phyloP scores from a whole-genome alignment of 2,888 invertebrate genomes.

The Eretmocerus hayati region DNA sequence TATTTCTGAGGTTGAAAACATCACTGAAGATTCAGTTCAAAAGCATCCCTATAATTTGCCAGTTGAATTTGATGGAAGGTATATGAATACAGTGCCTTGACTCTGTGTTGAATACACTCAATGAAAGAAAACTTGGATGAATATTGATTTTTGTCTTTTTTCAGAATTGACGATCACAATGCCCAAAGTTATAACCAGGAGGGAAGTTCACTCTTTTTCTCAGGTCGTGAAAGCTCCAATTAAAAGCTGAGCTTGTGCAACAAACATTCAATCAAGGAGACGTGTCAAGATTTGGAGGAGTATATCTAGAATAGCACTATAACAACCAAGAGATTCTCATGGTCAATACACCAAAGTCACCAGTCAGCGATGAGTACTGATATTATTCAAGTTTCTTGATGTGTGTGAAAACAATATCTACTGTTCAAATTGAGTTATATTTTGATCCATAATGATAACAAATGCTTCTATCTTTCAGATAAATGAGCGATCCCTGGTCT shows the following conservation, averaged over 20 bases:
- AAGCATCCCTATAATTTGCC: too few species aligned
- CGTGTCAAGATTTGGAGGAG: conserved; percentile 62
- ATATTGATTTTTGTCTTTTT: too few species aligned
- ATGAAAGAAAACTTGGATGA: conserved; percentile 1
- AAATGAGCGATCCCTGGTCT: conserved; percentile 73
- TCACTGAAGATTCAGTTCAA: too few species aligned
- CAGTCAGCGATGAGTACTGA: conserved; percentile 55
- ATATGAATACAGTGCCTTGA: conserved; percentile 8
- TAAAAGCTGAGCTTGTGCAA: conserved; percentile 69
- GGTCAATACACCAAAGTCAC: conserved; percentile 61
- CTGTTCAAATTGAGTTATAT: too few species aligned
- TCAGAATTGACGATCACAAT: conserved; percentile 42
- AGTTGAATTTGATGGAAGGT: conserved; percentile 70
- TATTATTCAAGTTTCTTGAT: conserved; percentile 66
- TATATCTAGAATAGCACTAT: conserved; percentile 62
- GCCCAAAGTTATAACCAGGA: conserved; percentile 30
- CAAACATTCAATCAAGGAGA: conserved; percentile 68
- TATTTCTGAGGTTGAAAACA: too few species aligned
- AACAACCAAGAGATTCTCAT: conserved; percentile 51
- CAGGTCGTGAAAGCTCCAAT: conserved; percentile 58
- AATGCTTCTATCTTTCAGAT: conserved; percentile 57
- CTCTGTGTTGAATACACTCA: conserved; percentile 1
- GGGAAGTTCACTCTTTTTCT: conserved; percentile 49
- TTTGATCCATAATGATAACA: too few species aligned
- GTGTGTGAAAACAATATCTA: too few species aligned